A percentile compares a stretch with the other conserved stretches of the same genome.
Conservation (phyloP, 2,113 vertebrate genomes). For the Phasianus colchicus region DNA sequence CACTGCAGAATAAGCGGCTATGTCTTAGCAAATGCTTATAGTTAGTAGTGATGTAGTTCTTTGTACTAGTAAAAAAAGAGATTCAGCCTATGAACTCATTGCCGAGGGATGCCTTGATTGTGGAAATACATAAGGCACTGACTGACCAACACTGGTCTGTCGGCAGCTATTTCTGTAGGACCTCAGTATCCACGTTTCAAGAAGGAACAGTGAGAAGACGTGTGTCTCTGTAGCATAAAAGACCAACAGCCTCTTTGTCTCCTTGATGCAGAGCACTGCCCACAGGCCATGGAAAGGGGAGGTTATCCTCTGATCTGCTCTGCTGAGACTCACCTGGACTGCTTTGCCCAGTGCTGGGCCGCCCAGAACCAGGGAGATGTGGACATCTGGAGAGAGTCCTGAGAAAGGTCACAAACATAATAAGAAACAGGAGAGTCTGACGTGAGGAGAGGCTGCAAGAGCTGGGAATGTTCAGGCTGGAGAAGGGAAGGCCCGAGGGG, state of each 20-base stretch:
- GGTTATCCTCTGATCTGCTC: neutral
- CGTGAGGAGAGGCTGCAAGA: neutral
- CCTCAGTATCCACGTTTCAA: neutral
- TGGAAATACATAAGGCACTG: neutral
- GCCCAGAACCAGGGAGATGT: neutral
- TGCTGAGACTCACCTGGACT: neutral
- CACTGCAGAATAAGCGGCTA: constrained; percentile 41
- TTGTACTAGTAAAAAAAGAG: neutral
- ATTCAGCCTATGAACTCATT: neutral
- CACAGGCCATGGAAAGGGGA: too few species aligned
- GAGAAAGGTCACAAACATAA: neutral
- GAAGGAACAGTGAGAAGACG: neutral
- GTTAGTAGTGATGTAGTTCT: neutral
- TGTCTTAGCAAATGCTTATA: neutral
- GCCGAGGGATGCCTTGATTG: neutral
- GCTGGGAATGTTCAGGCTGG: neutral
- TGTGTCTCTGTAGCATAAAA: neutral
- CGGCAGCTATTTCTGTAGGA: neutral
- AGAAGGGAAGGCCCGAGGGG: neutral
- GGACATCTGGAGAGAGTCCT: rapidly evolving
- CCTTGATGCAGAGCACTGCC: neutral
- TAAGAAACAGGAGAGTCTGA: neutral
- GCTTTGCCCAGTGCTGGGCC: neutral
- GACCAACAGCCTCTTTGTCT: neutral
- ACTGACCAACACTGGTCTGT: neutral